phyloP scores from a whole-genome alignment of 2,113 vertebrate genomes.

The Eretmochelys imbricata region DNA sequence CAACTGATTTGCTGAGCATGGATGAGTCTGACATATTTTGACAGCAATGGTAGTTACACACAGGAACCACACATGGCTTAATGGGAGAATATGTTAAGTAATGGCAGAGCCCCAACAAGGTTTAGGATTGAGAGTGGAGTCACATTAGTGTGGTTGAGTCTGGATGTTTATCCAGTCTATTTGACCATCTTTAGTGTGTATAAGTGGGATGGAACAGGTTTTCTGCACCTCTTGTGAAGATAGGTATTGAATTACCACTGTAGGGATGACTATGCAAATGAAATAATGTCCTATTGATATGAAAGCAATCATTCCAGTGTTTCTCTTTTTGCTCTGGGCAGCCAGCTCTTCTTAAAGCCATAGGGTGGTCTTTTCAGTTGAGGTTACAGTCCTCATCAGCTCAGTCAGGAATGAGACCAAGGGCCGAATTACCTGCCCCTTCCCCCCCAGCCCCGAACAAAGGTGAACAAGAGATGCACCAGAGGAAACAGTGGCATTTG shows the following conservation, averaged over 20 bases:
- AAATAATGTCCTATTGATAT: neutral
- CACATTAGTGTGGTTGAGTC: neutral
- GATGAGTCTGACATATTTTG: constrained; percentile 61
- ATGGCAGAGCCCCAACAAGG: constrained; percentile 33
- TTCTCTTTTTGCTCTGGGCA: neutral
- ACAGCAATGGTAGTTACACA: constrained; percentile 38
- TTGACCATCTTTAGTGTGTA: neutral
- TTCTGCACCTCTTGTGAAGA: neutral
- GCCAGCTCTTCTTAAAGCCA: neutral
- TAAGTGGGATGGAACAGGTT: neutral
- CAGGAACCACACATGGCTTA: constrained; percentile 50
- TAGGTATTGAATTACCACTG: too few species aligned
- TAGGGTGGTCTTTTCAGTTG: fast-evolving
- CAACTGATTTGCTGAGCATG: constrained; percentile 49
- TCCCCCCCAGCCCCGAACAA: too few species aligned
- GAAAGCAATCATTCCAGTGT: neutral
- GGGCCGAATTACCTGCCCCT: neutral
- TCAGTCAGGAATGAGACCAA: neutral
- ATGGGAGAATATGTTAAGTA: constrained; percentile 38
- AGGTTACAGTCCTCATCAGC: neutral
- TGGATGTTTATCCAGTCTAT: neutral
- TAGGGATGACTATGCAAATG: neutral
- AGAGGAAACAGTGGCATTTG: fast-evolving
- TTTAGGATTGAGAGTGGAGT: neutral
- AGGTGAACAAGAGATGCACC: neutral